Evolutionary conservation across 2,888 invertebrate species (phyloP), one percentile per base, ranked within the genome.

Genomic region (Anoplius nigerrimus): DNA sequence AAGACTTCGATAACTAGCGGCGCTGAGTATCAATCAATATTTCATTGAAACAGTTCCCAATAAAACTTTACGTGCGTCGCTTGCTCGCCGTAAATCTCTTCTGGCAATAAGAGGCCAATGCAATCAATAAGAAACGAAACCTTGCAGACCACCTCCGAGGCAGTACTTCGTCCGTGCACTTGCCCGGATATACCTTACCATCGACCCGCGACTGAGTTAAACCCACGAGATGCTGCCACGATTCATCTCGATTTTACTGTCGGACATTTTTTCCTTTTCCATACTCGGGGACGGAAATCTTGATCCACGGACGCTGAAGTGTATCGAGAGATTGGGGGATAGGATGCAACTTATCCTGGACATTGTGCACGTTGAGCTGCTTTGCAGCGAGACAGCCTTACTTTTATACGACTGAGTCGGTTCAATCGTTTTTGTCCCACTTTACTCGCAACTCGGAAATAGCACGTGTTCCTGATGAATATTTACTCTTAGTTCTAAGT

Each of bases 41-140:
- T 58, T 58, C 11, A 24, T 58, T 8, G 45, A 20, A 21, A 21
- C 13, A n/a, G 13, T 20, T 45, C 21, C n/a, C 22, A 58, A 22
- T 46, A 58, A 58, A 58, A 58, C 45, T 58, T 16, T 16, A 16
- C 57, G 22, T 58, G 22, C 46, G 46, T 22, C 20, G 45, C 57
- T 42, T 15, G 45, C 16, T 58, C 45, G 15, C 57, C 57, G 45
- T 58, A 58, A 58, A 58, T 58, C 57, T 46, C 16, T 21, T 11
- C n/a, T 13, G 11, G 57, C 45, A 43, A 58, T 43, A 58, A 58
- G 57, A 58, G 11, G 46, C 20, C 57, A 46, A 46, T 21, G 57
- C 57, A 58, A 58, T 58, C 57, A 42, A 58, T 58, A 27, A 54
- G 43, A 58, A 21, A 46, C 42, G 21, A 58, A 58, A 58, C 57